These are phyloP conservation scores for Pipa parva DNA, from an alignment of 2,113 vertebrate species.

Conservation along the genomic window DNA sequence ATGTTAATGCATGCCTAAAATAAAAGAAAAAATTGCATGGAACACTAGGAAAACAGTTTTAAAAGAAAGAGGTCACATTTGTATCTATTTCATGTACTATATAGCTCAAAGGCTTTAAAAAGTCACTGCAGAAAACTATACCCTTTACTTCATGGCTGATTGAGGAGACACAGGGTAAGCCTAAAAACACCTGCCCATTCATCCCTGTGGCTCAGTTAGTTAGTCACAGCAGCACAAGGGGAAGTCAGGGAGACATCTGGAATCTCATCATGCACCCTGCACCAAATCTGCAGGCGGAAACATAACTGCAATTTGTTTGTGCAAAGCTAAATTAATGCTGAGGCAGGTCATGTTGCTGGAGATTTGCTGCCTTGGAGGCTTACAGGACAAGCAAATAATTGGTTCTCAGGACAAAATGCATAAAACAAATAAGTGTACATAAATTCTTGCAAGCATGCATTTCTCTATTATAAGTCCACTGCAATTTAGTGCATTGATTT, in stretches of 20 bases:
- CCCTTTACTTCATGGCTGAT: too few species aligned
- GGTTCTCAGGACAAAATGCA: background rate
- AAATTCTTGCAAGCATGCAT: too few species aligned
- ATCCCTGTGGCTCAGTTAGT: background rate
- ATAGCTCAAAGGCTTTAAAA: too few species aligned
- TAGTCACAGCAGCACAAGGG: background rate
- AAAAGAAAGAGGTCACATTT: too few species aligned
- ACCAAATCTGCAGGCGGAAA: background rate
- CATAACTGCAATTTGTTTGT: constrained; percentile 7
- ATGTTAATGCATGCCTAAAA: too few species aligned
- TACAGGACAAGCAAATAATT: background rate
- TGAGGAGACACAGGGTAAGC: too few species aligned
- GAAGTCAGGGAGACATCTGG: background rate
- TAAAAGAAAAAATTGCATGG: too few species aligned
- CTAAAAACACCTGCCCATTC: background rate
- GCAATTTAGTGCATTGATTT: too few species aligned
- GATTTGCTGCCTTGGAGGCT: background rate
- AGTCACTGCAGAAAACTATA: too few species aligned
- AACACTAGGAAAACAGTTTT: too few species aligned
- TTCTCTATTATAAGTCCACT: too few species aligned
- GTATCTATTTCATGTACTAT: too few species aligned
- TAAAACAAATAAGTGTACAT: background rate
- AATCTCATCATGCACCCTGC: background rate
- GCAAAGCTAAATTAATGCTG: background rate
- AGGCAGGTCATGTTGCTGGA: background rate